Evolutionary conservation across 2,888 invertebrate genomes (phyloP), one percentile per base, ranked within the genome.

Genomic region (Magallana nippona): DNA sequence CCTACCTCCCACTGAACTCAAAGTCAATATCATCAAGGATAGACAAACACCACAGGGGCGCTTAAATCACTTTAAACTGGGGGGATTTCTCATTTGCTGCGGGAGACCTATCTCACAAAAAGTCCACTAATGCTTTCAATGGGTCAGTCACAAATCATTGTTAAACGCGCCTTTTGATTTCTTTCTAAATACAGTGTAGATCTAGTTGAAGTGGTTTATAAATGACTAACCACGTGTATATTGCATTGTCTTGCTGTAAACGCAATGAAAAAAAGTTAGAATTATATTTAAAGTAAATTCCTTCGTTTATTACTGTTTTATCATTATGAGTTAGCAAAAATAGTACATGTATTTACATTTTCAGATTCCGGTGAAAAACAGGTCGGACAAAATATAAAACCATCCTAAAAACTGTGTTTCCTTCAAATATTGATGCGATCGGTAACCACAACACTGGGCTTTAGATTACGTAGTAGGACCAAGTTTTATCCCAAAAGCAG

Each of bases 381-480:
- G 44, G 44, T 44, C 44, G 10, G 15, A 27, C 15, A 71, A 11
- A 22, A 27, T 22, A 71, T 71, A 71, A 27, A 22, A 71, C 5
- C 71, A 3, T 71, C 27, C 10, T 27, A 71, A 71, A 71, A 71
- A 27, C 13, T 27, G 15, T 27, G 32, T 71, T 71, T 71, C 27
- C 13, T 71, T 71, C 27, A 11, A 71, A 71, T 71, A 71, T 71
- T 71, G 27, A 71, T 71, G 27, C 71, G 11, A 2, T 32, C 32
- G 71, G 71, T 71, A 22, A 71, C 71, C 71, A 71, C 27, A 32
- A 71, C 71, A 71, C 13, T 0, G 27, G 27, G 27, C 32, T 71
- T 27, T 32, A 27, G 32, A 71, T 27, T 27, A 71, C 71, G 71
- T 71, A 71, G 71, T 71, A 71, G 71, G 71, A 71, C 71, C 71